These are phyloP conservation scores for Dicrurus megarhynchus DNA, from an alignment of 2,113 vertebrate species.

Conservation along the genomic window DNA sequence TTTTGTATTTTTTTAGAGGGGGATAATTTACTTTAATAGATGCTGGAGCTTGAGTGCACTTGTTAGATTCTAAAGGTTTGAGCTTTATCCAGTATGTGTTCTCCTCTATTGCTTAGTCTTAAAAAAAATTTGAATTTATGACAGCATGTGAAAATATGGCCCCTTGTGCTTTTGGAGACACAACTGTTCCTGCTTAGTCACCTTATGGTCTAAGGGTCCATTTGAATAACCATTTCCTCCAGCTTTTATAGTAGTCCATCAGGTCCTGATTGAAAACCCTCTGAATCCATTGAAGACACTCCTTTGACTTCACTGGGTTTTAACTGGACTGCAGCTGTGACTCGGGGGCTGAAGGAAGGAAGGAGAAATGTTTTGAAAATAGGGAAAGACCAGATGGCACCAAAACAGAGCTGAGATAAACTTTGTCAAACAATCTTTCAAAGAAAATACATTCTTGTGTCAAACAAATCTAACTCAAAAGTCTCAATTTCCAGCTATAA, in stretches of 20 bases:
- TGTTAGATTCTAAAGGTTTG: conserved; percentile 79
- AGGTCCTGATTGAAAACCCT: conserved; percentile 14
- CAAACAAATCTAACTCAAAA: conserved; percentile 54
- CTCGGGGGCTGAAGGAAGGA: conserved; percentile 40
- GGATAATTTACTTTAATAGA: conserved; percentile 70
- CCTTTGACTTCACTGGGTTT: conserved; percentile 52
- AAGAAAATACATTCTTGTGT: conserved; percentile 43
- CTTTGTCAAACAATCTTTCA: conserved; percentile 42
- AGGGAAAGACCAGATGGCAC: conserved; percentile 32
- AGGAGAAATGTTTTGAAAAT: conserved; percentile 46
- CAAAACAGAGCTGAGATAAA: conserved; percentile 51
- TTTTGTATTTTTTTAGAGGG: conserved; percentile 73
- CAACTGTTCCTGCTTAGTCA: conserved; percentile 58
- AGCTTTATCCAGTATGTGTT: conserved; percentile 76
- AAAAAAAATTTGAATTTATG: conserved; percentile 40
- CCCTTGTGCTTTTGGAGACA: conserved; percentile 62
- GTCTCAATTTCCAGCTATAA: conserved; percentile 67
- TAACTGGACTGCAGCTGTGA: conserved; percentile 30
- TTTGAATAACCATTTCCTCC: conserved; percentile 37
- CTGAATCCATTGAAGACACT: neutral
- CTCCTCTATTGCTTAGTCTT: conserved; percentile 70
- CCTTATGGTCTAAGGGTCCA: conserved; percentile 43
- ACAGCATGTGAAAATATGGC: conserved; percentile 48
- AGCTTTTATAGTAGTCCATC: conserved; percentile 23
- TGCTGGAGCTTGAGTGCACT: conserved; percentile 80